Conservation (phyloP, 2,113 vertebrate species). For the Percopsis transmontana region DNA sequence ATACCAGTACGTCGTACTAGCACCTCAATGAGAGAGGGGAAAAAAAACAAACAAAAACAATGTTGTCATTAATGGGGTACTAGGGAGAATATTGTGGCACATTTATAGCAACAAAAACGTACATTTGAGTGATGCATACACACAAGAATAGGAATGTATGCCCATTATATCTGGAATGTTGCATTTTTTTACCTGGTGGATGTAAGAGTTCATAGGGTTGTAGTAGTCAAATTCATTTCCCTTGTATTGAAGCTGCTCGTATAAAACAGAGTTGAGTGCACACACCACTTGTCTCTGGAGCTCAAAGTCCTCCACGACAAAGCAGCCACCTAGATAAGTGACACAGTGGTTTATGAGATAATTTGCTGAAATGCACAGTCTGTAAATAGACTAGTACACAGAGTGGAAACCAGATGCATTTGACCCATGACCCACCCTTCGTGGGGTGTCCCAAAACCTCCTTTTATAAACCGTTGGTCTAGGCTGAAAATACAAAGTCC, state of each 20-base stretch:
- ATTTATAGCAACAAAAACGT: no score
- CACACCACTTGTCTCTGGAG: constrained; percentile 92
- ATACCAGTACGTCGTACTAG: constrained; percentile 91
- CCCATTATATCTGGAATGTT: no score
- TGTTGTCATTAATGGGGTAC: background rate
- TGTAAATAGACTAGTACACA: background rate
- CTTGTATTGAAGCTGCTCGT: constrained; percentile 93
- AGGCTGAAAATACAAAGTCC: background rate
- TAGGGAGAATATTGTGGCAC: no score
- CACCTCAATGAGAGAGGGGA: constrained; percentile 80
- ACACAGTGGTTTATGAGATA: background rate
- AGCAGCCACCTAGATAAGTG: constrained; percentile 65
- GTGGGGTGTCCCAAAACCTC: no score
- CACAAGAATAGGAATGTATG: no score
- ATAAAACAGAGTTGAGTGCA: constrained; percentile 90
- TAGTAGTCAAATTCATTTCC: constrained; percentile 97
- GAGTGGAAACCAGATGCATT: no score
- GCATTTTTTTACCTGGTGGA: constrained; percentile 85
- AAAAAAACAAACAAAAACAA: background rate
- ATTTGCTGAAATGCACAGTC: background rate
- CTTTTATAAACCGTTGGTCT: no score
- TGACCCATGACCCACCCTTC: no score
- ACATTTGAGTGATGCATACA: background rate
- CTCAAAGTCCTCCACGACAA: constrained; percentile 84
- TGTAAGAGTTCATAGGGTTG: constrained; percentile 95